Conservation (phyloP, 92 coral and sea anemone species). For the Actinernus sp. region DNA sequence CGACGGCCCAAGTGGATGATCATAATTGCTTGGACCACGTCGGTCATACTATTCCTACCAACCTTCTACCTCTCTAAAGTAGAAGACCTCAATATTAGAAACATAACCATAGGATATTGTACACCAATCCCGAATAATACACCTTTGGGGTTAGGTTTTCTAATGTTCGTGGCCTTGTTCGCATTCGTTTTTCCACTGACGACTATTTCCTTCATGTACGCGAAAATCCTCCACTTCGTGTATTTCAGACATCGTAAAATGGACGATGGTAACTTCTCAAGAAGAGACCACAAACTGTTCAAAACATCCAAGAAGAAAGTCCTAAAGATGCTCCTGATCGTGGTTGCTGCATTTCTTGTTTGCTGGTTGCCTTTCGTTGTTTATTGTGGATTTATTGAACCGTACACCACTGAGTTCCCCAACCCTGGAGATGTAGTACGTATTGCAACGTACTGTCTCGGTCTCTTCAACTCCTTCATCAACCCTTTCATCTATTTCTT, state of each 20-base stretch:
- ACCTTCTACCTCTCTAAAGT: conserved; percentile 47
- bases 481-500: conserved; percentile 73
- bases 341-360: conserved; percentile 39
- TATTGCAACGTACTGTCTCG: conserved; percentile 47
- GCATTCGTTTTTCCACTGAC: conserved; percentile 53
- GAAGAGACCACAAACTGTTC: conserved; percentile 30
- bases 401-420: conserved; percentile 41
- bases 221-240: conserved; percentile 45
- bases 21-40: conserved; percentile 65
- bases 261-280: conserved; percentile 6
- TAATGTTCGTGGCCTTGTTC: conserved; percentile 36
- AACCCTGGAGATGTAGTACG: conserved; percentile 62
- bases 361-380: conserved; percentile 70
- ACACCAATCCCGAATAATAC: conserved; percentile 60
- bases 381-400: conserved; percentile 61
- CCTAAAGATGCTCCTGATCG: conserved; percentile 47
- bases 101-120: conserved; percentile 60
- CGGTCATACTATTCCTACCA: conserved; percentile 53
- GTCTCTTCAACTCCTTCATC: conserved; percentile 50
- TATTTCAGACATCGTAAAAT: conserved; percentile 50
- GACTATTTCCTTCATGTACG: conserved; percentile 55
- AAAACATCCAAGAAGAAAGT: conserved; percentile 66
- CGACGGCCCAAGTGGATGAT: conserved; percentile 60
- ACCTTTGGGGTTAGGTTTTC: conserved; percentile 21
- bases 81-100: conserved; percentile 6